Evolutionary conservation across 2,797 vertebrate genomes (phyloP), one percentile per base, ranked within the genome.

Genomic region (Pyrrhura leucotis): DNA sequence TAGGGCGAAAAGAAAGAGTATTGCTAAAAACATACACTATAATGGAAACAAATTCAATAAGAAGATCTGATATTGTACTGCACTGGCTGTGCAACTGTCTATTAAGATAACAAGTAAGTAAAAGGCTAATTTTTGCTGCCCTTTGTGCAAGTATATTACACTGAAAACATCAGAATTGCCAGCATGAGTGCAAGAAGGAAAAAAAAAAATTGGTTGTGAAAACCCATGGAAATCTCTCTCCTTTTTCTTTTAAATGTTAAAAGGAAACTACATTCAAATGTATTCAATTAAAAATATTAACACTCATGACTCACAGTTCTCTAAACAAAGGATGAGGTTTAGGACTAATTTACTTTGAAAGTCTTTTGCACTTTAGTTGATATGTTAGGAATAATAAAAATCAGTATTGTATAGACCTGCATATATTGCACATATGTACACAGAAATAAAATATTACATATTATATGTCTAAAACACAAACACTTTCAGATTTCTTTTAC

Each of bases 91-190:
- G 25, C 61, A 72, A 71, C 26, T 92, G 45, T 39, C 40, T 58
- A 80, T 67, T 79, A 61, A 90, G 48, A 51, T 20, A 86, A 50
- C 23, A 93, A 86, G 42, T 87, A 88, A 53, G 25, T 39, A 90
- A 72, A 1, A 85, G 29, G 48, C 19, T 84, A 42, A 81, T 73
- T 74, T 85, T 51, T 84, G 56, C 23, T 75, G 44, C 23, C 63
- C 18, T 58, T 79, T 72, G 20, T 71, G 22, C 22, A 61, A 75
- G 20, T 7, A 1, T 48, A 48, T 85, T 25, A 48, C n/a, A 69
- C 3, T 40, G 66, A 66, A 58, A 88, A 59, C 13, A 62, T 17
- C 28, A 26, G 42, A 90, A 33, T 6, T 53, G 37, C 65, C 40
- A 74, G 39, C 0, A 0, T 37, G 62, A 80, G 22, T 8, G 23